Conservation (phyloP, 1,140 invertebrate species). For the Harpegnathos saltator region DNA sequence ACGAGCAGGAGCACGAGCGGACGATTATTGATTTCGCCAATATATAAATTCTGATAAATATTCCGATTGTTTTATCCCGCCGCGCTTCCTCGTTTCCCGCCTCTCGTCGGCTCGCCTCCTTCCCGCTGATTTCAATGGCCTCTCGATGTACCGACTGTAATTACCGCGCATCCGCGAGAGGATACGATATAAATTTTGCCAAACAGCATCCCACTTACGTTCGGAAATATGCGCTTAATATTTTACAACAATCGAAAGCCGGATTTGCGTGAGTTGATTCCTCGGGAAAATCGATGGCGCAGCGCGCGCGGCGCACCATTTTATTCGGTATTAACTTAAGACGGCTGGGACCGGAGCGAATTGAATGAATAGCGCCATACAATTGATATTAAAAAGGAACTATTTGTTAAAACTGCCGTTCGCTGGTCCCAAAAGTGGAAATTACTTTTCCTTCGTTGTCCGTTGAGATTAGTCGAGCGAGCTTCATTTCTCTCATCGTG, state of each 20-base stretch:
- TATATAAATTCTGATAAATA: neutral
- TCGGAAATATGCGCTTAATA: conserved; percentile 4
- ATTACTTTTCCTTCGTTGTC: neutral
- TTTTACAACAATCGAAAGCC: neutral
- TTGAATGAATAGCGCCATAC: neutral
- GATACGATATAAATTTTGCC: neutral
- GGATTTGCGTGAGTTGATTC: neutral
- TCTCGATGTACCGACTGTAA: neutral
- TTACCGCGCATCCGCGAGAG: no score
- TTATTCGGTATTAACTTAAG: neutral
- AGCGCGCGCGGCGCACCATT: neutral
- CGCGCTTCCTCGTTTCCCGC: no score
- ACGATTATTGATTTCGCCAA: neutral
- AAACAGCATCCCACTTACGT: neutral
- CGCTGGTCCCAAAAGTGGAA: neutral
- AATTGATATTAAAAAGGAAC: neutral
- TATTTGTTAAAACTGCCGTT: neutral
- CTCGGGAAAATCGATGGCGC: neutral
- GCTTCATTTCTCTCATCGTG: no score
- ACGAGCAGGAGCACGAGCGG: no score
- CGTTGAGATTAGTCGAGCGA: no score
- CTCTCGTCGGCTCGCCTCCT: no score
- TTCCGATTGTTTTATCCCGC: neutral
- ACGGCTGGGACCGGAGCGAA: neutral
- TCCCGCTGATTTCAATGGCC: neutral